Conservation (phyloP, 2,888 invertebrate species). For the Drosophila siamana region DNA sequence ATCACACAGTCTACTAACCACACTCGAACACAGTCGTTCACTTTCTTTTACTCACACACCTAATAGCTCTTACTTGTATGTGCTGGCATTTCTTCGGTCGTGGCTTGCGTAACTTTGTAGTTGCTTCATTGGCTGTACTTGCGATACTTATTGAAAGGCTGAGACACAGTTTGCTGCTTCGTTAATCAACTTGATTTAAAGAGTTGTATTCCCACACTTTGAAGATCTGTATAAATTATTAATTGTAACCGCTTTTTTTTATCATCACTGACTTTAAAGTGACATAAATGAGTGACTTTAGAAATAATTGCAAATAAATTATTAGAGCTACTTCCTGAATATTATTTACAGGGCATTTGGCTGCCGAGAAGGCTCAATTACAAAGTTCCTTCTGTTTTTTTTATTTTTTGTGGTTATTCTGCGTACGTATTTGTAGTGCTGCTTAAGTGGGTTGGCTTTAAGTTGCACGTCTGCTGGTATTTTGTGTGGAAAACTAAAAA, state of each 20-base stretch:
- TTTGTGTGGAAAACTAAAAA: constrained; percentile 22
- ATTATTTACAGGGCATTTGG: background rate
- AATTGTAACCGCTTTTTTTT: too few relatives aligned
- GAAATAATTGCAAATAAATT: too few relatives aligned
- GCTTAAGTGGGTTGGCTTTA: constrained; percentile 31
- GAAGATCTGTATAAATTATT: too few relatives aligned
- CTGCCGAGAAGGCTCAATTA: background rate
- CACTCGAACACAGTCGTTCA: background rate
- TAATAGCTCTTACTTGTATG: constrained; percentile 2
- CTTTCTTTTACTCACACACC: constrained; percentile 8
- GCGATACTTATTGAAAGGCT: background rate
- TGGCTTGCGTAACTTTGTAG: constrained; percentile 4
- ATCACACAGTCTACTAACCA: constrained; percentile 11
- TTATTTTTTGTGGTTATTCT: background rate
- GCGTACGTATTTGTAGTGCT: constrained; percentile 1
- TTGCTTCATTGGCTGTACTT: constrained; percentile 16
- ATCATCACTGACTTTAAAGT: too few relatives aligned
- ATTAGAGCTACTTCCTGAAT: background rate
- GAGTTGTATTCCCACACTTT: too few relatives aligned
- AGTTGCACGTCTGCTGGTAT: constrained; percentile 17
- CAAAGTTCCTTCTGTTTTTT: background rate
- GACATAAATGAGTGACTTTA: too few relatives aligned
- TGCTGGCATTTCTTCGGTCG: background rate
- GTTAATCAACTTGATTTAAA: too few relatives aligned
- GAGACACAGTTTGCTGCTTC: too few relatives aligned